Evolutionary conservation across 2,113 vertebrate genomes (phyloP).

Genomic region (Nettapus auritus): DNA sequence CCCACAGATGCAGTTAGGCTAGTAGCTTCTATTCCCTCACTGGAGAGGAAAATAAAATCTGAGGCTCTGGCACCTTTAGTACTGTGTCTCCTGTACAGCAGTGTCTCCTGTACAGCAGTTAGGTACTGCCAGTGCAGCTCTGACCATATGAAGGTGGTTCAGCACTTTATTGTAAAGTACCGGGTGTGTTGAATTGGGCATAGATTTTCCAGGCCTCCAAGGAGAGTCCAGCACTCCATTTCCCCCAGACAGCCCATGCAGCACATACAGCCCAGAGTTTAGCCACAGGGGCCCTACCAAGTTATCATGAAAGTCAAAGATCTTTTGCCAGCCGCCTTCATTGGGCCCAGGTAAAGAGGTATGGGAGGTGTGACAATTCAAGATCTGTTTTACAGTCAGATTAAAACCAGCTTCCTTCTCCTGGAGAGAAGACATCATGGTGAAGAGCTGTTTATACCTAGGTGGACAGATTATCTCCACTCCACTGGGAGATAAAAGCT

Average conservation of each 20-base stretch:
- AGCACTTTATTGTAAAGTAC: not conserved
- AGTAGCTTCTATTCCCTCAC: not conserved
- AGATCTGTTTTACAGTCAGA: not conserved
- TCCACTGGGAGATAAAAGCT: constrained; percentile 42
- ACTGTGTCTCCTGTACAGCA: fast-evolving
- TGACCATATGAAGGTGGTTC: not conserved
- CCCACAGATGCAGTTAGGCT: fast-evolving
- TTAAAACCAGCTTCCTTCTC: constrained; percentile 13
- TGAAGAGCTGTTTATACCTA: constrained; percentile 48
- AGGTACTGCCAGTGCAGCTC: not conserved
- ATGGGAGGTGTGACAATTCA: constrained; percentile 1
- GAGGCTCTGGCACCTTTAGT: not conserved
- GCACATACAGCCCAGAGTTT: not conserved
- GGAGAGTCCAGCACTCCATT: not conserved
- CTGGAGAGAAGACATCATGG: not conserved
- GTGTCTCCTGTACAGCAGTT: not conserved
- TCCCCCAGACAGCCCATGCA: not conserved
- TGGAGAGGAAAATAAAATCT: not conserved
- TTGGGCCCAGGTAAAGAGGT: not conserved
- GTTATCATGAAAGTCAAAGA: not conserved
- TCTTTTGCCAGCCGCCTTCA: not conserved
- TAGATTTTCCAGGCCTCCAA: not conserved
- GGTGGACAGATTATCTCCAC: constrained; percentile 51
- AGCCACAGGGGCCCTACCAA: not conserved
- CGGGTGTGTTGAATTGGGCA: not conserved